These are phyloP conservation scores for Typhlichthys subterraneus DNA, from an alignment of 2,797 vertebrate species.

Conservation along the genomic window DNA sequence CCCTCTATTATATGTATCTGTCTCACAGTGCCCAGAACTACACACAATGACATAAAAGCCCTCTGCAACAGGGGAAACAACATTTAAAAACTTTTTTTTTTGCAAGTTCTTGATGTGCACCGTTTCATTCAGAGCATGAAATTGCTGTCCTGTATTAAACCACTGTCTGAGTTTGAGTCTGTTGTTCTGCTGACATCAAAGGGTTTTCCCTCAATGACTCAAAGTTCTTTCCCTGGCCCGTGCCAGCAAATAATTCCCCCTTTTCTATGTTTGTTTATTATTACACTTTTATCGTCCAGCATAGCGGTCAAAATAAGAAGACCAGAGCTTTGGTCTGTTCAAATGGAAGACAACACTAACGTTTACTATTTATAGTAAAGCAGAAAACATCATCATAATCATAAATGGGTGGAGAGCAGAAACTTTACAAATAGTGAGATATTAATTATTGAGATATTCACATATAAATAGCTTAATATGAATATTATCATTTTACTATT, in stretches of 20 bases:
- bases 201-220: constrained; percentile 51
- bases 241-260: constrained; percentile 19
- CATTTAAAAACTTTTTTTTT: constrained; percentile 16
- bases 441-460: too few species aligned
- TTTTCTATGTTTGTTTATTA: constrained; percentile 17
- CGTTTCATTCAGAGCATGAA: constrained; percentile 10
- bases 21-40: background rate
- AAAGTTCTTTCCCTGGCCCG: constrained; percentile 37
- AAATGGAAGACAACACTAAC: background rate
- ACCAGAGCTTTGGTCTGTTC: constrained; percentile 3
- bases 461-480: too few species aligned
- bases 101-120: background rate
- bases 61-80: constrained; percentile 5
- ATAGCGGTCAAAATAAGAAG: constrained; percentile 31
- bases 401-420: background rate
- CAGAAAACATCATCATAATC: background rate
- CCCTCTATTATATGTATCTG: too few species aligned
- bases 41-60: background rate
- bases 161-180: constrained; percentile 53
- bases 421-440: background rate
- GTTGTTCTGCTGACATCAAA: constrained; percentile 57
- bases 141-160: constrained; percentile 35
- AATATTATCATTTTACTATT: too few species aligned
- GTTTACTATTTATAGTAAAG: background rate
- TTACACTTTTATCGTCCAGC: constrained; percentile 23